Percentiles rank a stretch among this genome's conserved stretches.
Conservation (phyloP, 2,113 vertebrate genomes). For the Microtus oregoni region DNA sequence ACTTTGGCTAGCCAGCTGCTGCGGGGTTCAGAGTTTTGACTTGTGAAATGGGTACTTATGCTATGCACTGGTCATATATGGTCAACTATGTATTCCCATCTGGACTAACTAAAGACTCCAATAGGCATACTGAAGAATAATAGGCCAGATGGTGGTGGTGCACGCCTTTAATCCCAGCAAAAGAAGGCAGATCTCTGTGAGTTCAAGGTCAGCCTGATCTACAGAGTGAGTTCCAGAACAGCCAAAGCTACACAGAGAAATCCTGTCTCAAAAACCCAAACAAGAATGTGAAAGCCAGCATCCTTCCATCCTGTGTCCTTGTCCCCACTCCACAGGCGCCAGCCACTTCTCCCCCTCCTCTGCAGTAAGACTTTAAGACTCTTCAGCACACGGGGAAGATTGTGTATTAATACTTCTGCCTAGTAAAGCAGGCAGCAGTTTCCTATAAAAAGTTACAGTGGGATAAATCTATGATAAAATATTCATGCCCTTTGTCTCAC, state of each 20-base stretch:
- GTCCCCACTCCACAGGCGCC: fast-evolving
- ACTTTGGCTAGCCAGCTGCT: not conserved
- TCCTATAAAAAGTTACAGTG: conserved; percentile 73
- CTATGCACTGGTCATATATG: fast-evolving
- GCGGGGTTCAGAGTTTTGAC: not conserved
- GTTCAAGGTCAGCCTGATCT: not conserved
- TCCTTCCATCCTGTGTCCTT: not conserved
- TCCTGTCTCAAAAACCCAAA: not conserved
- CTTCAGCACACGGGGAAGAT: conserved; percentile 1
- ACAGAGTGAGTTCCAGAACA: not conserved
- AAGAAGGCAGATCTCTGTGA: not conserved
- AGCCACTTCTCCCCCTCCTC: no score
- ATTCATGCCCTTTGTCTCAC: conserved; percentile 68
- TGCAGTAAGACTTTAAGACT: not conserved
- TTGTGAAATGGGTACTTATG: not conserved
- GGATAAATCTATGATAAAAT: conserved; percentile 64
- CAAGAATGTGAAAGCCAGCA: not conserved
- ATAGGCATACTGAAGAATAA: not conserved
- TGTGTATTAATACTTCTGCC: not conserved
- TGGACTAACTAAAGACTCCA: not conserved
- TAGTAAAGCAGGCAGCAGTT: conserved; percentile 66
- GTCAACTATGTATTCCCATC: not conserved
- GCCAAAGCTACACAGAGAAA: not conserved
- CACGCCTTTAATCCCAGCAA: not conserved
- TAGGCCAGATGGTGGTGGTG: not conserved